Evolutionary conservation across 2,113 vertebrate species (phyloP), one percentile per base, ranked within the genome.

Genomic region (Alouatta palliata): DNA sequence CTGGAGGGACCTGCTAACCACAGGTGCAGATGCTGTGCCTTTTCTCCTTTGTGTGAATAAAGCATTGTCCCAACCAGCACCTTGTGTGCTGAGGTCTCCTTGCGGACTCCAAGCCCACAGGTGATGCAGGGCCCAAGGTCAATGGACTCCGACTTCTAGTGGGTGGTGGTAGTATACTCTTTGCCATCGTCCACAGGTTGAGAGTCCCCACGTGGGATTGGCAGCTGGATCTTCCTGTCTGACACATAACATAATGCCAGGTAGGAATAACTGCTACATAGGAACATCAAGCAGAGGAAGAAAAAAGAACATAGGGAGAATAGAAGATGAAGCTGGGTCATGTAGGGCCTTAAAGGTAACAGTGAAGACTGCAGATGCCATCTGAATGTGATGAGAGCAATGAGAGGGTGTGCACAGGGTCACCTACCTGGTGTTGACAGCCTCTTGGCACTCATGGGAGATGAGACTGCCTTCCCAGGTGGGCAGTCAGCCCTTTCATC

Each of bases 151-250:
- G 10, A 47, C 7, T 87, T 76, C 49, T 19, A 0, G 19, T 5
- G 0, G 20, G 0, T 80, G 71, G 61, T 25, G 56, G 1, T 25
- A 2, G 6, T 54, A 20, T 1, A 19, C 8, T 75, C 16, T 80
- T 47, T n/a, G 37, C 71, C 13, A 5, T 47, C 45, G 9, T 61
- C 32, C 40, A 6, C 0, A 5, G 6, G 0, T 12, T 54, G 25
- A 23, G 54, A 58, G 37, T 79, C 40, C 73, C 73, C 19, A n/a
- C 25, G 17, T 20, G 21, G 52, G 11, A 32, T 8, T 21, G 1
- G 49, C 2, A 23, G 30, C 37, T n/a, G 11, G 27, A 27, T 40
- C 49, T 91, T 79, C 47, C n/a, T 40, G 25, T 56, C 27, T n/a
- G 4, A 49, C 37, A 47, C 23, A 6, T 35, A 82, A n/a, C 5